Evolutionary conservation across 2,888 invertebrate species (phyloP), one percentile per base, ranked within the genome.

Genomic region (Byasa hedistus): DNA sequence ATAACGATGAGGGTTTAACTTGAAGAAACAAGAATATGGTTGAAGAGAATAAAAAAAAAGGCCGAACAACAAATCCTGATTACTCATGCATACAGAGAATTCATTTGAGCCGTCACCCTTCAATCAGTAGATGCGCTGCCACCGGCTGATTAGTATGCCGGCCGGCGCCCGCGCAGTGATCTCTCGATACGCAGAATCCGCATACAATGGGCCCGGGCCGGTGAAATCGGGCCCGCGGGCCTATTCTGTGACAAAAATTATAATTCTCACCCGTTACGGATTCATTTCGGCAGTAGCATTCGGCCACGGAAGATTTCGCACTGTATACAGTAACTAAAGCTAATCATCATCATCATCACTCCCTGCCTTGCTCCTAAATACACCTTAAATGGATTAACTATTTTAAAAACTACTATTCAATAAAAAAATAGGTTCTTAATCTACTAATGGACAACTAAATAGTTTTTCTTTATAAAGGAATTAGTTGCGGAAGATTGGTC

Each of bases 161-260:
- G 44, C 22, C 64, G 71, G 71, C 66, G 68, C 64, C 63, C 59
- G 60, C 66, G 68, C 73, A 61, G 69, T 84, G 86, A 89, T 88
- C 89, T 88, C 79, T 81, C 77, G 85, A 86, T 89, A 88, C 89
- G 79, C 88, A 89, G 89, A 89, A 89, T 88, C 89, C 85, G 81
- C 78, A 82, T 80, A 87, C 87, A 87, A 88, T 87, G 80, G 85
- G 66, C 73, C 72, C 66, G 69, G 55, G 68, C 70, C 65, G 77
- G 82, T 78, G 80, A 81, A 83, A 84, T 82, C 83, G 78, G 75
- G 73, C 70, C 62, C 61, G 64, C 64, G 61, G 57, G 66, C 69
- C 66, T 71, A 71, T 69, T 70, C 68, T 68, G 67, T 67, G 67
- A 67, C 67, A 60, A 67, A 67, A 67, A 67, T 67, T 67, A 67